A percentile compares a stretch with the other conserved stretches of the same genome.
These are phyloP conservation scores for Pteropus alecto DNA, from an alignment of 2,113 vertebrate genomes.

Conservation along the genomic window DNA sequence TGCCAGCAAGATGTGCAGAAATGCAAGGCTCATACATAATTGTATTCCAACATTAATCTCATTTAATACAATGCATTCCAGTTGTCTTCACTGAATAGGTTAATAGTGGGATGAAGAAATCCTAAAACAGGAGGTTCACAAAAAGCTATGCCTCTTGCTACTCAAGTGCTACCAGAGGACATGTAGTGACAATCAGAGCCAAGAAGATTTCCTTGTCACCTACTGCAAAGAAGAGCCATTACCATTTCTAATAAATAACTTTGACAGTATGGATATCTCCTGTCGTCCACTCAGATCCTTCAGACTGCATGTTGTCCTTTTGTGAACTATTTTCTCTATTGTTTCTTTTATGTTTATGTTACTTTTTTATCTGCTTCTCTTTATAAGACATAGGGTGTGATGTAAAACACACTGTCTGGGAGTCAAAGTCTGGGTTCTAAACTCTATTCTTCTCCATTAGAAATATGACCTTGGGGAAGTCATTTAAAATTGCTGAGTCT, in stretches of 20 bases:
- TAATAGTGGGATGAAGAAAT: not conserved
- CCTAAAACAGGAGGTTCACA: not conserved
- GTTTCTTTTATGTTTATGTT: not conserved
- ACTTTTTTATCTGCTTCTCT: not conserved
- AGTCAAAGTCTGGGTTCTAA: not conserved
- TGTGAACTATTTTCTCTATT: not conserved
- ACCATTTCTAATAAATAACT: not conserved
- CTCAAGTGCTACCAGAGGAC: not conserved
- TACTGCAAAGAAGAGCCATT: not conserved
- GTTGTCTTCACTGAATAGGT: not conserved
- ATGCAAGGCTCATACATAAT: not conserved
- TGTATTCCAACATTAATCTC: not conserved
- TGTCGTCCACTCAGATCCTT: not conserved
- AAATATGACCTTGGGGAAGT: not conserved
- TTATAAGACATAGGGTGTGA: not conserved
- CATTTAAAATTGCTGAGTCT: not conserved
- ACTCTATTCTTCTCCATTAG: not conserved
- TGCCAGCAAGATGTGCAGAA: not conserved
- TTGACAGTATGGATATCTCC: not conserved
- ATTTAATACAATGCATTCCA: not conserved
- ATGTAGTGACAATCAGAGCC: not conserved
- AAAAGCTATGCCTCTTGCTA: not conserved
- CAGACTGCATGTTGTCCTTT: not conserved
- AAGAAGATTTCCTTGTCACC: not conserved
- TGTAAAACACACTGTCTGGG: not conserved